Conservation (phyloP, 2,113 vertebrate species). For the Coptodon bakossiorum region DNA sequence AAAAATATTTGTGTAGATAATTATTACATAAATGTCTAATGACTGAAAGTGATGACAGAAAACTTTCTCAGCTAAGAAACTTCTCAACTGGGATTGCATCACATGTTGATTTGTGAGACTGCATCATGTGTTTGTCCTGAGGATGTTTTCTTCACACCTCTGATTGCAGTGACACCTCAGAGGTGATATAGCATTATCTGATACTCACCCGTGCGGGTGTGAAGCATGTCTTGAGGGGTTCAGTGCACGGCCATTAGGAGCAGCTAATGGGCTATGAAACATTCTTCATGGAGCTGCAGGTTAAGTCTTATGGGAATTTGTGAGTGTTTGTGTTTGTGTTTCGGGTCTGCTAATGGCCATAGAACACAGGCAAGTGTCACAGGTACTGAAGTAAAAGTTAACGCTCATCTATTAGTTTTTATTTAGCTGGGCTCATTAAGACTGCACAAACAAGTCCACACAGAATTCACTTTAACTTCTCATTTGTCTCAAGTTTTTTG, state of each 20-base stretch:
- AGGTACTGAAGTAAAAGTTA: neutral
- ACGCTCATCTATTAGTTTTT: neutral
- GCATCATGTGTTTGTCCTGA: neutral
- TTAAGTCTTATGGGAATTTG: neutral
- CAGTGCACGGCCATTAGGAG: neutral
- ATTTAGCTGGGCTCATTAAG: neutral
- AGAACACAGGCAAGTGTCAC: neutral
- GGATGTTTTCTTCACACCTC: slow-evolving; percentile 19
- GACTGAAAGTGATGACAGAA: neutral
- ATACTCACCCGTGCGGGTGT: neutral
- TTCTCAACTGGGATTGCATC: neutral
- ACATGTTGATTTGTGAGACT: neutral
- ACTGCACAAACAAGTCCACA: neutral
- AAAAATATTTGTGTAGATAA: neutral
- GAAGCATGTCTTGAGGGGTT: neutral
- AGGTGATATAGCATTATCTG: neutral
- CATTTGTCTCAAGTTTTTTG: neutral
- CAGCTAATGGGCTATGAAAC: neutral
- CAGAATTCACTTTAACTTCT: neutral
- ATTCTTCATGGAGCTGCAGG: neutral
- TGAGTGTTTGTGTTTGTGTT: neutral
- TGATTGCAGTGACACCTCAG: neutral
- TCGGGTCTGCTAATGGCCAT: neutral
- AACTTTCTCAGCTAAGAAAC: neutral
- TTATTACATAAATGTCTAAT: neutral